Evolutionary conservation across 2,113 vertebrate species (phyloP).

Genomic region (Oceanites oceanicus): DNA sequence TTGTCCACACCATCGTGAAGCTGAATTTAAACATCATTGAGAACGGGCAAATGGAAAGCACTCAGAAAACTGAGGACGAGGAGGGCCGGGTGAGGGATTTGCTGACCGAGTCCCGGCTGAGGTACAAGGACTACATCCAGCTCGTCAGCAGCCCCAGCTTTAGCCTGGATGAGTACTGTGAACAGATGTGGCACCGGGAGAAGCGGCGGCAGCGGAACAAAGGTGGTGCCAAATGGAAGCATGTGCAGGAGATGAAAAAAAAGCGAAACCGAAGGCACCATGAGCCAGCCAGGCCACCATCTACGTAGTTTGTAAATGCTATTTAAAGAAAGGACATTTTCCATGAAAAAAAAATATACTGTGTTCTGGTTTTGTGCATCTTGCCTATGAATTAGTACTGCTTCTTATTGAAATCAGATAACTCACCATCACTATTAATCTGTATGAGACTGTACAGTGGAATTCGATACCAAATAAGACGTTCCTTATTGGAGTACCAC

Average conservation of each 20-base stretch:
- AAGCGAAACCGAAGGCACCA: conserved; percentile 92
- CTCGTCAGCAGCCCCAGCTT: conserved; percentile 85
- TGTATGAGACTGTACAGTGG: neutral
- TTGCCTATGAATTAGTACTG: conserved; percentile 46
- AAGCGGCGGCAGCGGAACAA: conserved; percentile 80
- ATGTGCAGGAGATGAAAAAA: conserved; percentile 94
- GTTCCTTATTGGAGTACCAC: neutral
- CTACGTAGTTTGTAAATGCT: conserved; percentile 67
- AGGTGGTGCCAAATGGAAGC: conserved; percentile 91
- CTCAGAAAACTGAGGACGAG: conserved; percentile 74
- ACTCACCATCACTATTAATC: neutral
- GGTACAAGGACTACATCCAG: conserved; percentile 94
- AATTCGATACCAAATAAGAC: neutral
- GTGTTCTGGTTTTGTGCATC: conserved; percentile 61
- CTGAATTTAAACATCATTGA: conserved; percentile 87
- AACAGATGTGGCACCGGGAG: conserved; percentile 92
- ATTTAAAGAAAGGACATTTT: conserved; percentile 62
- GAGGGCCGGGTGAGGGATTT: conserved; percentile 78
- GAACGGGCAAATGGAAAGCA: conserved; percentile 83
- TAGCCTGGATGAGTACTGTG: conserved; percentile 94
- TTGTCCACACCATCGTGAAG: conserved; percentile 85
- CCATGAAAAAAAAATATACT: conserved; percentile 13
- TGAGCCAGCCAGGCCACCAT: conserved; percentile 39
- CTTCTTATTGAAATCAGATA: conserved; percentile 49
- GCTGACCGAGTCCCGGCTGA: conserved; percentile 80